Conservation (phyloP, 2,113 vertebrate species). For the Forbesichthys papilliferus region DNA sequence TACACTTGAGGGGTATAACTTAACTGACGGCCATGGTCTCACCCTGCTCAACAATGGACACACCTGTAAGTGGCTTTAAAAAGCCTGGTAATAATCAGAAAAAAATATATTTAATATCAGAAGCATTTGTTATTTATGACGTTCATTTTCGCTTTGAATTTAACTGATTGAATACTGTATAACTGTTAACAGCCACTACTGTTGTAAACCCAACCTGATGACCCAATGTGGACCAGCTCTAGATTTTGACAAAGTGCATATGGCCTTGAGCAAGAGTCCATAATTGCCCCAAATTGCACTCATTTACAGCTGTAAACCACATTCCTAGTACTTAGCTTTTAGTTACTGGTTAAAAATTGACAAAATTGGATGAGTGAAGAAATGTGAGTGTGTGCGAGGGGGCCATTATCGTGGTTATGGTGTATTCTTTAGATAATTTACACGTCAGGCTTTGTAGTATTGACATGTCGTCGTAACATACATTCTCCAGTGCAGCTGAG, state of each 20-base stretch:
- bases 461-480: background rate
- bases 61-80: slow-evolving; percentile 50
- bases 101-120: background rate
- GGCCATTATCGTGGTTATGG: background rate
- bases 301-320: too few species aligned
- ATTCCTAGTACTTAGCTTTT: too few species aligned
- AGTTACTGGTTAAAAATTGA: too few species aligned
- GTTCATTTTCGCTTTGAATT: background rate
- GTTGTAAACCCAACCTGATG: too few species aligned
- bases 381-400: too few species aligned
- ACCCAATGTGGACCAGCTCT: too few species aligned
- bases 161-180: background rate
- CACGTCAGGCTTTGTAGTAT: background rate
- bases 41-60: slow-evolving; percentile 62
- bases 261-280: too few species aligned
- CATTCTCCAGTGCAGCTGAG: slow-evolving; percentile 43
- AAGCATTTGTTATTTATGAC: background rate
- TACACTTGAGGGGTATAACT: slow-evolving; percentile 51
- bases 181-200: background rate
- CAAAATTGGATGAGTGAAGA: too few species aligned
- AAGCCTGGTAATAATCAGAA: background rate
- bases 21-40: slow-evolving; percentile 23
- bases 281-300: too few species aligned
- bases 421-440: background rate
- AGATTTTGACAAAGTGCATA: too few species aligned